Base-by-base conservation (phyloP, 1,140 invertebrate genomes). In the Harpegnathos saltator region DNA sequence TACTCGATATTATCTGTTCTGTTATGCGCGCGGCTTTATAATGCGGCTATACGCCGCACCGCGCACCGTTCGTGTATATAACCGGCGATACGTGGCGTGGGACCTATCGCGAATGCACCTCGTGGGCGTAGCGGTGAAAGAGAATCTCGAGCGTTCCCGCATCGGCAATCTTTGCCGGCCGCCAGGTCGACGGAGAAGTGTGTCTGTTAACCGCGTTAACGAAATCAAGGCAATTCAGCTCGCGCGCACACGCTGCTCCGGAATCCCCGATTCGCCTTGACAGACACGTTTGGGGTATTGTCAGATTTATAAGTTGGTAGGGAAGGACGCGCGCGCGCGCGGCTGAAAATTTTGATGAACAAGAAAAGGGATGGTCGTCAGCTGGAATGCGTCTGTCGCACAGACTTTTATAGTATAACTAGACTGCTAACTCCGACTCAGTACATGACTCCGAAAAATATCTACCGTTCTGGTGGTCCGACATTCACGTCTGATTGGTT, bases 1-100 rank as follows among this genome's bases (percentile, higher is more conserved):
- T 73, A 74, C 77, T 58, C 56, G 77, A 82, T 85, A 88, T 81
- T 88, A 88, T 85, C 86, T 77, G 14, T 4, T n/a, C 33, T 78
- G 77, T 88, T 82, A 77, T 88, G 33, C 58, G 11, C 58, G 33
- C 0, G 17, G 29, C 9, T 86, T 56, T 9, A n/a, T n/a, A 75
- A 83, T 63, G 48, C 33, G 29, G 58, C 83, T 85, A 77, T 58
- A 59, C 24, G 33, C 19, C 44, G 38, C 74, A 12, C 19, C 38
- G 38, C 44, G 38, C 74, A 12, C 19, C 38, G 38, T 1, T 38
- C 38, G 50, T 78, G 54, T 38, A 22, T 68, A 58, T 50, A 66
- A 56, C 29, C 12, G n/a, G 4, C 62, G 15, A 24, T 84, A 62
- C 24, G n/a, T n/a, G 62, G 24, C 85, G 69, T 72, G 56, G 62